phyloP scores from a whole-genome alignment of 2,888 invertebrate species.

The Diplazon laetatorius region DNA sequence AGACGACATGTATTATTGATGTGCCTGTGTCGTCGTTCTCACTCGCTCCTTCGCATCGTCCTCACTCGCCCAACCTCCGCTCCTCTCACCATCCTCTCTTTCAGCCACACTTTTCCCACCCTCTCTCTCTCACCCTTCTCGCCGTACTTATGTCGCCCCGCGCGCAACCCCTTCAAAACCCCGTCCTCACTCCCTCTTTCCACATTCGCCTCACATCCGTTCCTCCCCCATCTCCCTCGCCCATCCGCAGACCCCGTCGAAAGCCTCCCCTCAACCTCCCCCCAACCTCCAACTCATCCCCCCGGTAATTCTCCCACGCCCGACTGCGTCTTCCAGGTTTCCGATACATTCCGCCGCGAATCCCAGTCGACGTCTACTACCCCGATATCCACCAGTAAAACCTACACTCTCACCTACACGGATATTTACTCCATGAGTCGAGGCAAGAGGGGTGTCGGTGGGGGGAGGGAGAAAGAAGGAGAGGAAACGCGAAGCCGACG shows the following conservation, averaged over 20 bases:
- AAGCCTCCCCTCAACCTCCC: slow-evolving; percentile 25
- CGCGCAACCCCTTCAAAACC: slow-evolving; percentile 49
- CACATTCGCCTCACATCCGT: slow-evolving; percentile 18
- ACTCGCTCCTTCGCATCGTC: slow-evolving; percentile 58
- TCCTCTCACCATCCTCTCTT: slow-evolving; percentile 31
- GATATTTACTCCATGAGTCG: slow-evolving; percentile 64
- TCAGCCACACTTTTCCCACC: too few species aligned
- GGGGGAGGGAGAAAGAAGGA: slow-evolving; percentile 10
- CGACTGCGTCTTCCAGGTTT: slow-evolving; percentile 70
- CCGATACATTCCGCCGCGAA: slow-evolving; percentile 74
- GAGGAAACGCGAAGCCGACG: slow-evolving; percentile 11
- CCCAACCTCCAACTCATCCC: slow-evolving; percentile 23
- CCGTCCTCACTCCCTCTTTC: slow-evolving; percentile 29
- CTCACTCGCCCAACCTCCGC: slow-evolving; percentile 41
- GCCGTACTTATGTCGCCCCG: slow-evolving; percentile 24
- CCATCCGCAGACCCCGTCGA: slow-evolving; percentile 22
- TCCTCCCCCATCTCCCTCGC: slow-evolving; percentile 36
- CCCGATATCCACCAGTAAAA: slow-evolving; percentile 33
- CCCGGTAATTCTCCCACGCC: slow-evolving; percentile 52
- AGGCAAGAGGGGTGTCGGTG: too few species aligned
- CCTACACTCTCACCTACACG: slow-evolving; percentile 49
- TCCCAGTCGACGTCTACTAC: slow-evolving; percentile 68
- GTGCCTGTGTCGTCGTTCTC: slow-evolving; percentile 73
- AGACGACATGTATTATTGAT: slow-evolving; percentile 78
- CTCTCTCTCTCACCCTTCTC: slow-evolving; percentile 53